A percentile compares a stretch with the other conserved stretches of the same genome.
phyloP scores from a whole-genome alignment of 2,113 vertebrate genomes.

The Scortum barcoo region DNA sequence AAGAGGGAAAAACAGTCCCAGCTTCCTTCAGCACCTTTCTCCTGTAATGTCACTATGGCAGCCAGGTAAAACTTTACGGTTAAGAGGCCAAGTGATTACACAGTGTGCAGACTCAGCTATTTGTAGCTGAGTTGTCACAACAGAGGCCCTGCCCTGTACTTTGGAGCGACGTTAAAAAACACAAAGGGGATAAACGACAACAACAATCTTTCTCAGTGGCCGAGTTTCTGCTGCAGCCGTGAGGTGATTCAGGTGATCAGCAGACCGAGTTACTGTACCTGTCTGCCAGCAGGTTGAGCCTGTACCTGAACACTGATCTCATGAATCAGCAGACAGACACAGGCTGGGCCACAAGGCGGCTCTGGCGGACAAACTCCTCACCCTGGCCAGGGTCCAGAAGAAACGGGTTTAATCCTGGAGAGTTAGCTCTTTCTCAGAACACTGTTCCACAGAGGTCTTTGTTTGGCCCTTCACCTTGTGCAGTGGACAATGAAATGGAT shows the following conservation, averaged over 20 bases:
- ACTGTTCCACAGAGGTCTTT: not conserved
- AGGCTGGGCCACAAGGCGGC: too few relatives aligned
- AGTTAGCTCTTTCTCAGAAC: not conserved
- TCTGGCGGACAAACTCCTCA: not conserved
- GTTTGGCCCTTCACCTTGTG: not conserved
- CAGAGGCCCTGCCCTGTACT: conserved; percentile 7
- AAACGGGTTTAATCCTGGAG: not conserved
- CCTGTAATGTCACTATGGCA: not conserved
- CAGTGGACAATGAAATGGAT: not conserved
- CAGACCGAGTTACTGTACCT: conserved; percentile 16
- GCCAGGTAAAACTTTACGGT: conserved; percentile 1
- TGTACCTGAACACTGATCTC: not conserved
- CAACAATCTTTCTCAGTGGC: not conserved
- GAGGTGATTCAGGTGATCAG: not conserved
- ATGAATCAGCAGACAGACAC: not conserved
- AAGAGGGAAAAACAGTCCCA: conserved; percentile 14
- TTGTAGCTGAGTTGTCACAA: conserved; percentile 8
- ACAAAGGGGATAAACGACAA: conserved; percentile 12
- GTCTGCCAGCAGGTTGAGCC: not conserved
- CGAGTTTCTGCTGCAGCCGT: not conserved
- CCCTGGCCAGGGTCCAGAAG: not conserved
- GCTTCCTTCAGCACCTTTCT: conserved; percentile 23
- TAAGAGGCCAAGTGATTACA: too few relatives aligned
- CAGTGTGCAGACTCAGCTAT: conserved; percentile 23
- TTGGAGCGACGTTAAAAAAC: not conserved